These are phyloP conservation scores for Andrena bucephala DNA, from an alignment of 2,888 invertebrate species.

Conservation along the genomic window DNA sequence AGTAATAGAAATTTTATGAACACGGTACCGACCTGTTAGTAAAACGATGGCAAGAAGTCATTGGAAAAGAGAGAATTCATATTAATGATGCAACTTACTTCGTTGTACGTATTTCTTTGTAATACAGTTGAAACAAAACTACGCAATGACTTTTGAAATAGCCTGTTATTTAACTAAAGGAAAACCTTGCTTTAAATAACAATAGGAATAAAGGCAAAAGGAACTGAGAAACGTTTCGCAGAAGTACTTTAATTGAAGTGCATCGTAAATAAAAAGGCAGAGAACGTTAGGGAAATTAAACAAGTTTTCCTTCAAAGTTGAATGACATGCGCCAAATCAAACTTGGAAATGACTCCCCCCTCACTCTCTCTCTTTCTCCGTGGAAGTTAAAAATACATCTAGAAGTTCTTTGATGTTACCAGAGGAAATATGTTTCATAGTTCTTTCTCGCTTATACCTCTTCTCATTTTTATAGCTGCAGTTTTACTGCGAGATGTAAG, in stretches of 20 bases:
- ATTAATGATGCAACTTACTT: no score
- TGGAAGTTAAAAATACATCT: slow-evolving; percentile 28
- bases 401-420: slow-evolving; percentile 16
- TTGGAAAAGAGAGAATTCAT: no score
- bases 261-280: not conserved
- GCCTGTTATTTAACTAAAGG: not conserved
- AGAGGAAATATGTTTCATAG: slow-evolving; percentile 16
- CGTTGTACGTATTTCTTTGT: no score
- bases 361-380: not conserved
- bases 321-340: not conserved
- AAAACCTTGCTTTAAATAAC: not conserved
- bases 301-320: slow-evolving; percentile 18
- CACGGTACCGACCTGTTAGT: no score
- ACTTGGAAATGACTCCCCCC: slow-evolving; percentile 20
- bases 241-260: slow-evolving; percentile 18
- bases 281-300: slow-evolving; percentile 20
- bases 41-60: no score
- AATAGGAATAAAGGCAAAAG: not conserved
- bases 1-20: no score
- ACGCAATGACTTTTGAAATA: no score
- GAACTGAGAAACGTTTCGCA: not conserved
- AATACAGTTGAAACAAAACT: no score
- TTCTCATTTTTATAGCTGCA: not conserved
- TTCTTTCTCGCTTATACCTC: not conserved
- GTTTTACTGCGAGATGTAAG: not conserved